Base-by-base conservation (phyloP, 2,888 invertebrate genomes). In the Homarus gammarus region DNA sequence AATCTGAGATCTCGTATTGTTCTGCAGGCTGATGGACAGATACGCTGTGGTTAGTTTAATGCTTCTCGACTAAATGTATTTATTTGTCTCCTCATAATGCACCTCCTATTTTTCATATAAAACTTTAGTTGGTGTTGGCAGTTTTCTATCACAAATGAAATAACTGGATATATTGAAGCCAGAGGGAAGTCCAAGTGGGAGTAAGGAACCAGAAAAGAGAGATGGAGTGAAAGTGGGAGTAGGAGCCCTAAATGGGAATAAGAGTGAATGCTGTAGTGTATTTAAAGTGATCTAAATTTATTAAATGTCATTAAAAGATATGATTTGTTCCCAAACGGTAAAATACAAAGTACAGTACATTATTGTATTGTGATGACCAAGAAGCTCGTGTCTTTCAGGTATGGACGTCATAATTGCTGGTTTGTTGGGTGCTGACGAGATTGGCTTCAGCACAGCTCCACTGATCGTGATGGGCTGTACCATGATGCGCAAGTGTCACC, bases 401-500 rank as follows among this genome's bases (percentile, higher is more conserved):
- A 98, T 98, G 93, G 99, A 99, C 95, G 98, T 99, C 40, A 96
- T 99, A 93, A 97, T 99, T 38, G 99, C 99, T 1, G 99, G 98
- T 0, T 94, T 99, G 70, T 95, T 99, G 64, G 99, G 99, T 38
- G 99, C 99, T 12, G 99, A 99, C 94, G 99, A 99, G 94, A 98
- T 99, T 94, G 99, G 99, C 36, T 98, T 99, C 95, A 99, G 99
- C 94, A 99, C 99, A 0, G 99, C 99, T 2, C 99, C 99, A 0
- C 95, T 99, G 83, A 99, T 99, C 93, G 98, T 97, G 1, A 96
- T 99, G 94, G 99, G 99, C 3, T 99, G 99, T 93, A 99, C 99
- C 0, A 99, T 99, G 99, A 99, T 99, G 99, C 95, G 99, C 89
- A 99, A 99, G 94, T 99, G 99, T 93, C 99, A 99, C 94, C 95